phyloP scores from a whole-genome alignment of 2,888 invertebrate species.

The Cheilosia scutellata region DNA sequence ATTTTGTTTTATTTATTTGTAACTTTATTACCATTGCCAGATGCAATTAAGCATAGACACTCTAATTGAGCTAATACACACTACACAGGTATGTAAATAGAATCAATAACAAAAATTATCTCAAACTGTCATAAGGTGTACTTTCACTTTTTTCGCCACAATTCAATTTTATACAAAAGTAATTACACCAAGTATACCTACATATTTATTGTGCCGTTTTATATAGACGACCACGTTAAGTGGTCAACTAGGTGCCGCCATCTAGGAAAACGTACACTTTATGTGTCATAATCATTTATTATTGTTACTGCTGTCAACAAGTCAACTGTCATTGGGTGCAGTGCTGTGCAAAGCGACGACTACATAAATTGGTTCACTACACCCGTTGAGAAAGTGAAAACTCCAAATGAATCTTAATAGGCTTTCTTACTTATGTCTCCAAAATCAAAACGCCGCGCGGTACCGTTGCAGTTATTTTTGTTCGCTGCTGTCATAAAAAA shows the following conservation, averaged over 20 bases:
- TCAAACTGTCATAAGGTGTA: slow-evolving; percentile 35
- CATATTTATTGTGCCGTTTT: not conserved
- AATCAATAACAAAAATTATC: not conserved
- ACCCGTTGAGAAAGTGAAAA: slow-evolving; percentile 69
- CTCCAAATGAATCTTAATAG: slow-evolving; percentile 70
- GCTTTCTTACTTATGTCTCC: slow-evolving; percentile 50
- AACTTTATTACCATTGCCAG: too few species aligned
- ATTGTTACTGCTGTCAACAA: slow-evolving; percentile 66
- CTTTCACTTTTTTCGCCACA: slow-evolving; percentile 39
- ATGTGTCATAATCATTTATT: slow-evolving; percentile 60
- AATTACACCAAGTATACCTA: slow-evolving; percentile 6
- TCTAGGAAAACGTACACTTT: slow-evolving; percentile 48
- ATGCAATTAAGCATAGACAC: too few species aligned
- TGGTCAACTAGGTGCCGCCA: slow-evolving; percentile 6
- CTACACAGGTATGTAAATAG: too few species aligned
- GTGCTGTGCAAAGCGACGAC: not conserved
- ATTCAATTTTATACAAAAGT: slow-evolving; percentile 26
- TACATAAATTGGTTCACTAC: slow-evolving; percentile 50
- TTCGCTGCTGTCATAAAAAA: slow-evolving; percentile 42
- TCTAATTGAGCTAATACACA: too few species aligned
- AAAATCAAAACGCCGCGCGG: slow-evolving; percentile 45
- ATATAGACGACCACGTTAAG: slow-evolving; percentile 5
- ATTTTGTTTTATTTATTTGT: not conserved
- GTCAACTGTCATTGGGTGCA: slow-evolving; percentile 52
- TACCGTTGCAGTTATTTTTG: not conserved